phyloP scores from a whole-genome alignment of 1,140 invertebrate genomes.

The Drosophila ogumai region DNA sequence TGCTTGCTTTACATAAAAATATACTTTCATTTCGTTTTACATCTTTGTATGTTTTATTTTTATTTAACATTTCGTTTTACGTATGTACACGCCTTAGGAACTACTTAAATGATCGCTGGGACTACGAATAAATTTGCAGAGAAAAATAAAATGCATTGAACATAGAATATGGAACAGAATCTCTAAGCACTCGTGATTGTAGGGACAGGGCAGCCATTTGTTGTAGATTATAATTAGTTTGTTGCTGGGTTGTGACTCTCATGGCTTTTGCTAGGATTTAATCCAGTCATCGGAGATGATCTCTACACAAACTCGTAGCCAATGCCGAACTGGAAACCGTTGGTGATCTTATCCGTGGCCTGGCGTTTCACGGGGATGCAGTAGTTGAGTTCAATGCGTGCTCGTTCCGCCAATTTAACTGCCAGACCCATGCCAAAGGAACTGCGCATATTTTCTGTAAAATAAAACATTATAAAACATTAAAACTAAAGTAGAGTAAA shows the following conservation, averaged over 20 bases:
- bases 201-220: constrained; percentile 29
- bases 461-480: background rate
- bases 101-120: constrained; percentile 64
- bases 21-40: constrained; percentile 13
- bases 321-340: constrained; percentile 84
- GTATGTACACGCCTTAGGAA: constrained; percentile 70
- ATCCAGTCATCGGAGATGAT: constrained; percentile 25
- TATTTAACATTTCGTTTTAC: constrained; percentile 43
- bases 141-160: constrained; percentile 71
- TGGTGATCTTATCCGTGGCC: constrained; percentile 51
- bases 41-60: constrained; percentile 18
- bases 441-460: constrained; percentile 77
- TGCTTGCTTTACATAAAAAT: background rate
- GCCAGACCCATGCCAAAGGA: constrained; percentile 78
- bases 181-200: constrained; percentile 14
- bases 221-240: constrained; percentile 27
- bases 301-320: constrained; percentile 82
- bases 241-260: constrained; percentile 48
- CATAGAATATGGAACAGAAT: constrained; percentile 60
- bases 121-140: constrained; percentile 60
- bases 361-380: constrained; percentile 72
- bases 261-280: constrained; percentile 49
- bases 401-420: constrained; percentile 77
- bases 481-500: background rate
- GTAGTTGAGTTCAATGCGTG: constrained; percentile 84